Evolutionary conservation across 2,797 vertebrate genomes (phyloP).

Genomic region (Labeo calbasu): DNA sequence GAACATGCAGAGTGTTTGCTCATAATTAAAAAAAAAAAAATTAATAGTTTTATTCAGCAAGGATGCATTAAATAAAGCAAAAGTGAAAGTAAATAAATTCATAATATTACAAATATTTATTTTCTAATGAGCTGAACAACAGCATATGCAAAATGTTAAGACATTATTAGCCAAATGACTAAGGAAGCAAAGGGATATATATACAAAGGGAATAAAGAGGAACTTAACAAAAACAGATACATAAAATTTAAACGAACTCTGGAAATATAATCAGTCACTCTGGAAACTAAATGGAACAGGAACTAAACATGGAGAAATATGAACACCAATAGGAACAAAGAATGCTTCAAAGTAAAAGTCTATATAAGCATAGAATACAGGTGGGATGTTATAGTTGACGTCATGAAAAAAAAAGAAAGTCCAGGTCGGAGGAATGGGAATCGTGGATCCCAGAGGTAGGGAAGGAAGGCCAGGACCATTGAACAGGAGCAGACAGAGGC

Average conservation of each 20-base stretch:
- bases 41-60: not conserved
- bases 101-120: not conserved
- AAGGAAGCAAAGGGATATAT: not conserved
- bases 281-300: not conserved
- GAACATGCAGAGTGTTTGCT: not conserved
- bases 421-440: too few relatives aligned
- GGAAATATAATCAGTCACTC: not conserved
- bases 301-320: not conserved
- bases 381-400: too few relatives aligned
- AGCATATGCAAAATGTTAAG: not conserved
- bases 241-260: not conserved
- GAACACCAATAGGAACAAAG: not conserved
- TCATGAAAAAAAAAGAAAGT: too few relatives aligned
- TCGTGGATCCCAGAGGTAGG: too few relatives aligned
- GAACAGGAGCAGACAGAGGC: too few relatives aligned
- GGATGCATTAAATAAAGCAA: not conserved
- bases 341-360: too few relatives aligned
- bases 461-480: too few relatives aligned
- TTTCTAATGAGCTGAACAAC: not conserved
- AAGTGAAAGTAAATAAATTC: not conserved
- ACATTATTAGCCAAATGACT: not conserved
- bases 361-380: too few relatives aligned
- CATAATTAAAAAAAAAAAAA: too few relatives aligned
- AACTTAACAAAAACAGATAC: not conserved
- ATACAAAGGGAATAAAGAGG: not conserved